phyloP scores from a whole-genome alignment of 2,888 invertebrate species.

The Pyrrhosoma nymphula region DNA sequence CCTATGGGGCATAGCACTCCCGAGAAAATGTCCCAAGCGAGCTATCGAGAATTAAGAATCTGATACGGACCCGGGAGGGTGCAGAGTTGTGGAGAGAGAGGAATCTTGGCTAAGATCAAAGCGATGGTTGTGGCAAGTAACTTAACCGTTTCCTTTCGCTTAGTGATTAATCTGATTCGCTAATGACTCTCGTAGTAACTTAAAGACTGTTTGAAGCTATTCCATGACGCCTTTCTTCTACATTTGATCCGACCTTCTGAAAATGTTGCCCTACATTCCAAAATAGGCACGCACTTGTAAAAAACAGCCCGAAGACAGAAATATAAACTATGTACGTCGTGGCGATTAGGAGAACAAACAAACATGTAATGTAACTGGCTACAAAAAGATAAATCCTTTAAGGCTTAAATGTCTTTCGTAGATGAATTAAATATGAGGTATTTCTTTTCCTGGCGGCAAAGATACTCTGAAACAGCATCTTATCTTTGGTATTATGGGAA shows the following conservation, averaged over 20 bases:
- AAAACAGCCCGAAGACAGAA: too few species aligned
- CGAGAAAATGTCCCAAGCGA: not conserved
- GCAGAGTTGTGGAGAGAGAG: conserved; percentile 25
- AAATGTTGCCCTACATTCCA: too few species aligned
- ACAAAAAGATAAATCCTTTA: too few species aligned
- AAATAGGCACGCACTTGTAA: too few species aligned
- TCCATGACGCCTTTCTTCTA: not conserved
- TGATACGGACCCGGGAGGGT: conserved; percentile 32
- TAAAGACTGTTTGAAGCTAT: not conserved
- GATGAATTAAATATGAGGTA: too few species aligned
- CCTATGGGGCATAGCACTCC: not conserved
- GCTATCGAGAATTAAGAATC: not conserved
- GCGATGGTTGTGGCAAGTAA: not conserved
- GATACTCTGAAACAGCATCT: too few species aligned
- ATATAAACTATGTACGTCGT: too few species aligned
- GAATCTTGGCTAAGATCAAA: not conserved
- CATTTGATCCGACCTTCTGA: not conserved
- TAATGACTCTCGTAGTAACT: conserved; percentile 12
- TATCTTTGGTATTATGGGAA: too few species aligned
- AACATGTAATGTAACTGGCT: too few species aligned
- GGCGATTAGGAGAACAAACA: too few species aligned
- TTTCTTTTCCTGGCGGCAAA: too few species aligned
- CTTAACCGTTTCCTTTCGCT: not conserved
- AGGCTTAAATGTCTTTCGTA: too few species aligned
- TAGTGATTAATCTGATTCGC: conserved; percentile 42